Conservation (phyloP, 2,113 vertebrate genomes). For the Heterotilapia buettikoferi region DNA sequence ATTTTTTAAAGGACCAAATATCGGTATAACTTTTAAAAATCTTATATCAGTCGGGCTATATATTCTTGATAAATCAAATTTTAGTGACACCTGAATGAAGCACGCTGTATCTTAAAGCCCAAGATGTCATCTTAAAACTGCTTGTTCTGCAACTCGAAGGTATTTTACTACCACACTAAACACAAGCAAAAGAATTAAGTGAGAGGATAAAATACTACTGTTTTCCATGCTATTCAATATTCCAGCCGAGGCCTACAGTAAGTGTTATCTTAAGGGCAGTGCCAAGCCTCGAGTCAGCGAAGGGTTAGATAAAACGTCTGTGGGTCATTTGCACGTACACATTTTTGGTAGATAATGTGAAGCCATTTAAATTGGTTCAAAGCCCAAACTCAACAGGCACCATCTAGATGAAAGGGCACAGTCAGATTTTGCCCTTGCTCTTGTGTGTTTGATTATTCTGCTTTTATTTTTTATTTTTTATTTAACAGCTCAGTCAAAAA, state of each 20-base stretch:
- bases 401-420: neutral
- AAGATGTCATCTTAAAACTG: neutral
- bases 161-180: neutral
- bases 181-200: neutral
- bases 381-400: neutral
- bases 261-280: neutral
- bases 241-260: neutral
- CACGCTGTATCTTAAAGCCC: neutral
- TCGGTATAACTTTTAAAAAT: neutral
- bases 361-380: neutral
- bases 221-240: neutral
- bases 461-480: neutral
- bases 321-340: neutral
- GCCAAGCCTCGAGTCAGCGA: neutral
- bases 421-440: neutral
- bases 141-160: neutral
- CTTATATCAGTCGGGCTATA: neutral
- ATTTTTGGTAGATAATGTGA: neutral
- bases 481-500: neutral
- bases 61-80: neutral
- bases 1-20: neutral
- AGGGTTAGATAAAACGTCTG: neutral
- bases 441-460: neutral
- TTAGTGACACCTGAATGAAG: neutral
- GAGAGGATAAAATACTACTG: neutral